These are phyloP conservation scores for Mormyrus hasselquistii DNA, from an alignment of 2,797 vertebrate genomes.

Conservation along the genomic window DNA sequence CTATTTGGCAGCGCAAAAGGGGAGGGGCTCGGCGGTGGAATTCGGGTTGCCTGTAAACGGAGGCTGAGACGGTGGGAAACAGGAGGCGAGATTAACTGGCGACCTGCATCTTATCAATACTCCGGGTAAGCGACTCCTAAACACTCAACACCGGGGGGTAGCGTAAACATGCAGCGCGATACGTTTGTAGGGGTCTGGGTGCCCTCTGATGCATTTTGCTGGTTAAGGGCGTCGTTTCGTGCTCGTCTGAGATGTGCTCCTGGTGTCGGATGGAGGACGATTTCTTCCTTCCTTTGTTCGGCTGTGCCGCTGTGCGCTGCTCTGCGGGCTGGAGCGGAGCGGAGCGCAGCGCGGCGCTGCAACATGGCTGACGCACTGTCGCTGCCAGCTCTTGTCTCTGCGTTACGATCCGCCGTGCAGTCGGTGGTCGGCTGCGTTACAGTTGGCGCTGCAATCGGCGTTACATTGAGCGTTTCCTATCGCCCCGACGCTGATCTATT, in stretches of 20 bases:
- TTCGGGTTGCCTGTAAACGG: constrained; percentile 39
- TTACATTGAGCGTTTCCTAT: background rate
- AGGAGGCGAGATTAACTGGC: constrained; percentile 49
- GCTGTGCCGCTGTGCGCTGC: constrained; percentile 51
- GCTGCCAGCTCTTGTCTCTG: constrained; percentile 7
- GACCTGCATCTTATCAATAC: constrained; percentile 37
- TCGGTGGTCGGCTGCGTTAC: background rate
- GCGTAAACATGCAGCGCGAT: background rate
- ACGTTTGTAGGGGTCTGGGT: background rate
- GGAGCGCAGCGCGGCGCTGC: constrained; percentile 63
- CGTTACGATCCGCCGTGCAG: background rate
- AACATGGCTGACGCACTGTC: constrained; percentile 70
- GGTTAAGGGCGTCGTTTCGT: constrained; percentile 28
- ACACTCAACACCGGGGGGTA: constrained; percentile 47
- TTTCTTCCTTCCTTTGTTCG: constrained; percentile 61
- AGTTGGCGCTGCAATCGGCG: background rate
- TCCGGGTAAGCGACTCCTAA: constrained; percentile 45
- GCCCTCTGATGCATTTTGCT: constrained; percentile 20
- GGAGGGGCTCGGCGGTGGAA: constrained; percentile 48
- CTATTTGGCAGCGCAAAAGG: constrained; percentile 42
- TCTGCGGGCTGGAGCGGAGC: constrained; percentile 58
- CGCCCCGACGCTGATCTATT: background rate
- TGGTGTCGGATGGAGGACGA: constrained; percentile 30
- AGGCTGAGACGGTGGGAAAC: constrained; percentile 28
- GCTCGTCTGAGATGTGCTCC: constrained; percentile 29